Evolutionary conservation across 37 sponge, comb jelly and placozoan species (phyloP), one percentile per base, ranked within the genome.

Genomic region (Amphimedon queenslandica): DNA sequence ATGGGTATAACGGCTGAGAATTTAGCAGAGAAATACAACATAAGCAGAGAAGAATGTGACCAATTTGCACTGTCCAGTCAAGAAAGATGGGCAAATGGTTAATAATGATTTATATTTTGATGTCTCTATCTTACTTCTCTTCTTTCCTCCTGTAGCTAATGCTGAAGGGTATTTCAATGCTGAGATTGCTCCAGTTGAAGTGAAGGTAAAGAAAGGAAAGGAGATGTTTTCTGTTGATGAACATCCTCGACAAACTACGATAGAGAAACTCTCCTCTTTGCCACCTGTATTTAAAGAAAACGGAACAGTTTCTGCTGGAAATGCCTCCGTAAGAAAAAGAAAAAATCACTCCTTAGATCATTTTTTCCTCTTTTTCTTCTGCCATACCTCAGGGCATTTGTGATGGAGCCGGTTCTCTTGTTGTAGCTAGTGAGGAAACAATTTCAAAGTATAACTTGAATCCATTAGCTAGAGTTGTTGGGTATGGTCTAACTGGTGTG

Each of bases 1-100:
- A 97, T 97, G 98, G 98, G 85, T 3, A 55, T 97, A 53, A 97
- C 98, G 1, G 98, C 94, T 34, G 98, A 97, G 87, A 97, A 90
- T 37, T 81, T 97, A 34, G 98, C 84, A 28, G 98, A 88, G 47
- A 75, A 85, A 70, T 94, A 97, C 41, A 74, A 70, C 39, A 90
- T 97, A 47, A 84, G 76, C 29, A 76, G 98, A 35, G 82, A 88
- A 61, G 74, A 91, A 71, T 97, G 98, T 63, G 94, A 97, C 55
- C 51, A 67, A 79, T 91, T 81, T 77, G 98, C 98, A 0, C 79
- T 94, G 27, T 80, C 76, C 42, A 87, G 86, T 29, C 98, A 97
- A 38, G 61, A 77, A 63, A 66, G 94, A 69, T 97, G 98, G 98
- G 60, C 73, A 3, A 79, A 74, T 66, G 94, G 94, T 89, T 61